These are phyloP conservation scores for Octonoba sinensis DNA, from an alignment of 2,888 invertebrate species.

Conservation along the genomic window DNA sequence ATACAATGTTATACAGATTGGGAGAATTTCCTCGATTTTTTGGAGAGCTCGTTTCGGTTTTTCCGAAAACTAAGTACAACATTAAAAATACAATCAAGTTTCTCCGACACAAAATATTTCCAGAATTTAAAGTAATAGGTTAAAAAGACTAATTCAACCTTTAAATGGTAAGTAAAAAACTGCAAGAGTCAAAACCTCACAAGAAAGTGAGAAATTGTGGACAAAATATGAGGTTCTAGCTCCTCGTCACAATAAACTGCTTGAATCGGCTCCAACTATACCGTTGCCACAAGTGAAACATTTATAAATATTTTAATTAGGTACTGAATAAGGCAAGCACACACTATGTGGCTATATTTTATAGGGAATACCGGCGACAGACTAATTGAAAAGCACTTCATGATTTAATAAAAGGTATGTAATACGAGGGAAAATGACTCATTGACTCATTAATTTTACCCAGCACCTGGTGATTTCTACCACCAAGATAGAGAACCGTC, in stretches of 20 bases:
- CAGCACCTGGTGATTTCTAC: no score
- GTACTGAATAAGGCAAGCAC: slow-evolving; percentile 62
- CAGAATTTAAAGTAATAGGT: neutral
- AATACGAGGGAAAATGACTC: no score
- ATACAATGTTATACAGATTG: slow-evolving; percentile 19
- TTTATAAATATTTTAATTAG: slow-evolving; percentile 53
- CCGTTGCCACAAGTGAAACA: slow-evolving; percentile 37
- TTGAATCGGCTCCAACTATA: slow-evolving; percentile 8
- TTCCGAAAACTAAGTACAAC: neutral
- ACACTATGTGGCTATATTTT: slow-evolving; percentile 58
- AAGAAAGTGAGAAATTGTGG: neutral
- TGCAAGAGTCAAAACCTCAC: neutral
- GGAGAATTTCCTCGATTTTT: neutral
- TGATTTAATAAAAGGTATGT: no score
- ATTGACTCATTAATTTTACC: no score
- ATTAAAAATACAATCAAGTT: neutral
- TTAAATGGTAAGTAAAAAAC: slow-evolving; percentile 2
- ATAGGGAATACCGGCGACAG: slow-evolving; percentile 45
- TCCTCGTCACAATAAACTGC: slow-evolving; percentile 21
- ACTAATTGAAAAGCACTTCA: slow-evolving; percentile 50
- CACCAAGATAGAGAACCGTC: no score
- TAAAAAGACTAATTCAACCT: neutral
- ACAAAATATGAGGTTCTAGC: neutral
- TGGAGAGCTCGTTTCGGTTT: no score
- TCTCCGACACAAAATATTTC: slow-evolving; percentile 3